These are phyloP conservation scores for Telenomus remus DNA, from an alignment of 1,140 invertebrate genomes.

Conservation along the genomic window DNA sequence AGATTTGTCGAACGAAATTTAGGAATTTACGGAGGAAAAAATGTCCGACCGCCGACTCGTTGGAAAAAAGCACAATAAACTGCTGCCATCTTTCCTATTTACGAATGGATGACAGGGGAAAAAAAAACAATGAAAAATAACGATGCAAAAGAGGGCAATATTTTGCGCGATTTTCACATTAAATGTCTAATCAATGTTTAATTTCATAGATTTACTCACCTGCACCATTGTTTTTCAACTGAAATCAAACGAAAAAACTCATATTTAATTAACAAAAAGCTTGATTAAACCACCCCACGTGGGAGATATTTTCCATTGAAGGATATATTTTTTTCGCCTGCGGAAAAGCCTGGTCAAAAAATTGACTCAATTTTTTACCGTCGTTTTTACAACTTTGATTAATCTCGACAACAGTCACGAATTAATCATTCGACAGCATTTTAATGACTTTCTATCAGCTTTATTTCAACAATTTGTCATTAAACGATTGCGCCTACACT, in stretches of 20 bases:
- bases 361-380: slow-evolving; percentile 56
- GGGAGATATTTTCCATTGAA: slow-evolving; percentile 75
- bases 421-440: slow-evolving; percentile 34
- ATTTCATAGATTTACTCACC: slow-evolving; percentile 67
- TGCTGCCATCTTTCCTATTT: slow-evolving; percentile 76
- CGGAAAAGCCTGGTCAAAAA: slow-evolving; percentile 72
- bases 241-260: slow-evolving; percentile 73
- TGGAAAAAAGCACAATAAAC: slow-evolving; percentile 76
- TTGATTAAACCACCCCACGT: slow-evolving; percentile 74
- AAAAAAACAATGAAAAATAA: slow-evolving; percentile 75
- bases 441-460: slow-evolving; percentile 19
- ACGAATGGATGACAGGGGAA: slow-evolving; percentile 74
- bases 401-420: slow-evolving; percentile 6
- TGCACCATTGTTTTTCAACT: slow-evolving; percentile 72
- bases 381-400: slow-evolving; percentile 39
- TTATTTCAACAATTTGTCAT: slow-evolving; percentile 3
- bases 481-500: slow-evolving; percentile 15
- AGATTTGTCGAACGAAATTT: slow-evolving; percentile 41
- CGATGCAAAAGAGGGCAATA: slow-evolving; percentile 64
- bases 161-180: slow-evolving; percentile 33
- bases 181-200: slow-evolving; percentile 45
- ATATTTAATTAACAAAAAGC: slow-evolving; percentile 75
- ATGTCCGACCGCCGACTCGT: slow-evolving; percentile 69
- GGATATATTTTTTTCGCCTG: slow-evolving; percentile 74
- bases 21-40: slow-evolving; percentile 65